Evolutionary conservation across 2,797 vertebrate genomes (phyloP).

Genomic region (Champsocephalus esox): DNA sequence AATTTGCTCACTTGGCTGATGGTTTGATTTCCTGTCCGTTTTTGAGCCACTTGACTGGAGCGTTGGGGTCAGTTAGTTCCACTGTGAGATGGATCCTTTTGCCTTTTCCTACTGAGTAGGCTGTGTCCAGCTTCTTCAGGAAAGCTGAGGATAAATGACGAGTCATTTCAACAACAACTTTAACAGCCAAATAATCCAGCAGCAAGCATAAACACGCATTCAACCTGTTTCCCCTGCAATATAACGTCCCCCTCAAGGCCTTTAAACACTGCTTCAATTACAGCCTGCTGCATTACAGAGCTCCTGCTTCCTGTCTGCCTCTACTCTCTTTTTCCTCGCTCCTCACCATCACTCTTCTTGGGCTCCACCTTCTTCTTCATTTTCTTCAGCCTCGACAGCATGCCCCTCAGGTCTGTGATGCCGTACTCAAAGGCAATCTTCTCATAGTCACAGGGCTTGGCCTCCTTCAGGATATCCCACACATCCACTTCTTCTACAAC

Average conservation of each 20-base stretch:
- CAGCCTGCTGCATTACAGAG: conserved; percentile 10
- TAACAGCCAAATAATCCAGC: conserved; percentile 32
- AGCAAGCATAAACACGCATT: conserved; percentile 37
- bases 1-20: conserved; percentile 88
- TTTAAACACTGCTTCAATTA: conserved; percentile 28
- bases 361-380: conserved; percentile 89
- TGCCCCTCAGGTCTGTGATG: conserved; percentile 93
- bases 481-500: conserved; percentile 87
- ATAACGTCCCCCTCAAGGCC: conserved; percentile 36
- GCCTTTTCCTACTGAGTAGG: conserved; percentile 92
- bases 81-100: conserved; percentile 87
- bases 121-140: conserved; percentile 87
- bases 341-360: conserved; percentile 89
- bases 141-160: conserved; percentile 83
- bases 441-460: conserved; percentile 93
- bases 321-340: conserved; percentile 1
- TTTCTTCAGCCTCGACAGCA: conserved; percentile 92
- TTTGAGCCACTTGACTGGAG: conserved; percentile 90
- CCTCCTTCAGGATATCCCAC: conserved; percentile 89
- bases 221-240: conserved; percentile 49
- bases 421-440: conserved; percentile 93
- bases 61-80: conserved; percentile 86
- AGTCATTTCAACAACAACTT: conserved; percentile 23
- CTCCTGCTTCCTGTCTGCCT: conserved; percentile 30
- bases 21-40: conserved; percentile 93